Evolutionary conservation across 2,888 invertebrate genomes (phyloP).

Genomic region (Rhagium mordax): DNA sequence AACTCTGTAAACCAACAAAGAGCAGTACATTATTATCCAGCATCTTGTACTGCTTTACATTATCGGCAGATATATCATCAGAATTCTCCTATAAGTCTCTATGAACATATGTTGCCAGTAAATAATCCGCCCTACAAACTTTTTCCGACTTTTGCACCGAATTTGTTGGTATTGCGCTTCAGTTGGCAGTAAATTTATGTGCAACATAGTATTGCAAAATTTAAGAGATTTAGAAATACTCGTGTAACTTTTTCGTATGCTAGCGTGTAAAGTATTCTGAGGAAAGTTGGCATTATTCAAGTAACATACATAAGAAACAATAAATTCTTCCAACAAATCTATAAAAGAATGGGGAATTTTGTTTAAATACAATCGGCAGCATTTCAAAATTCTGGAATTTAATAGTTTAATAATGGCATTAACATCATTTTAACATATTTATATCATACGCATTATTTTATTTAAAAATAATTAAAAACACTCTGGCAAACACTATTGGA

Average conservation of each 20-base stretch:
- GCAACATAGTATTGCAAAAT: background rate
- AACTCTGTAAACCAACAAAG: no score
- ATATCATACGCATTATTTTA: no score
- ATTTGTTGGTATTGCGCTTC: background rate
- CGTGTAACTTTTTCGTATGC: background rate
- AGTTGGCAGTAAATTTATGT: background rate
- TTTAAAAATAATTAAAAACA: no score
- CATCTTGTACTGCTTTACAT: background rate
- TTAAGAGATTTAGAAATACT: background rate
- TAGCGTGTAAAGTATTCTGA: background rate
- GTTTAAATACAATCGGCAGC: no score
- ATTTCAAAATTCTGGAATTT: no score
- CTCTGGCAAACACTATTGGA: no score
- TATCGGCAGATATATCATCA: background rate
- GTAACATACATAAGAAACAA: no score
- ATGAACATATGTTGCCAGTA: background rate
- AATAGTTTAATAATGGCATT: no score
- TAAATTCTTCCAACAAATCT: no score
- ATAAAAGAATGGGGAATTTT: no score
- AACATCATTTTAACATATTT: no score
- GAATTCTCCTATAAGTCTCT: background rate
- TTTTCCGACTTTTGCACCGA: background rate
- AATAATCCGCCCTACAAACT: background rate
- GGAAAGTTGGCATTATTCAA: background rate
- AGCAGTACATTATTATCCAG: background rate